A percentile compares a stretch with the other conserved stretches of the same genome.
phyloP scores from a whole-genome alignment of 2,113 vertebrate genomes.

The Oreotrochilus melanogaster region DNA sequence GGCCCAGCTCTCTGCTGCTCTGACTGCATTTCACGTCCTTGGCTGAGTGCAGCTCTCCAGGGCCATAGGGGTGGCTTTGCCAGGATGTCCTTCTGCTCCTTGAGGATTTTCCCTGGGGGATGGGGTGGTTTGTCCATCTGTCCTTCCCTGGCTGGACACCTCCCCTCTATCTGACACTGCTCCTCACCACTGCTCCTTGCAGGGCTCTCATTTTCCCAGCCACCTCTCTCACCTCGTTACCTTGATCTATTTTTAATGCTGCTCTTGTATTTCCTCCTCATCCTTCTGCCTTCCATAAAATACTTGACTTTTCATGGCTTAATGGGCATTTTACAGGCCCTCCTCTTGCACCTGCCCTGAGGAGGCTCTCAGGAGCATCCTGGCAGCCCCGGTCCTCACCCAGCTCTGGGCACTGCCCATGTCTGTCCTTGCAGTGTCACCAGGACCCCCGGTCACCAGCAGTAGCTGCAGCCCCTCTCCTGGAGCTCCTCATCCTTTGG shows the following conservation, averaged over 20 bases:
- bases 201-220: neutral
- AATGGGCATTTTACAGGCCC: neutral
- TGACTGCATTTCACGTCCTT: accelerated
- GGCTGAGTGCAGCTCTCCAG: accelerated
- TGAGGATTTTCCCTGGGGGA: accelerated
- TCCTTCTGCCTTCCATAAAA: neutral
- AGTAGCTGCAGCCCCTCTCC: neutral
- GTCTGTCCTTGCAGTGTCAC: too few species aligned
- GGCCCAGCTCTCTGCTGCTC: neutral
- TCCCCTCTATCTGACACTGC: neutral
- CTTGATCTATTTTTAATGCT: neutral
- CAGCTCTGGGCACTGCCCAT: accelerated
- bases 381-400: neutral
- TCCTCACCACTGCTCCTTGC: neutral
- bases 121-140: accelerated
- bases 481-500: neutral
- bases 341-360: neutral
- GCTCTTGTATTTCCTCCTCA: neutral
- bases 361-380: neutral
- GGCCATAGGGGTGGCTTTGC: neutral
- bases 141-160: neutral
- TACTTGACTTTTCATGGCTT: neutral
- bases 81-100: accelerated
- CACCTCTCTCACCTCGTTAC: neutral
- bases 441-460: accelerated